Evolutionary conservation across 2,888 invertebrate species (phyloP), one percentile per base, ranked within the genome.

Genomic region (Phengaris arion): DNA sequence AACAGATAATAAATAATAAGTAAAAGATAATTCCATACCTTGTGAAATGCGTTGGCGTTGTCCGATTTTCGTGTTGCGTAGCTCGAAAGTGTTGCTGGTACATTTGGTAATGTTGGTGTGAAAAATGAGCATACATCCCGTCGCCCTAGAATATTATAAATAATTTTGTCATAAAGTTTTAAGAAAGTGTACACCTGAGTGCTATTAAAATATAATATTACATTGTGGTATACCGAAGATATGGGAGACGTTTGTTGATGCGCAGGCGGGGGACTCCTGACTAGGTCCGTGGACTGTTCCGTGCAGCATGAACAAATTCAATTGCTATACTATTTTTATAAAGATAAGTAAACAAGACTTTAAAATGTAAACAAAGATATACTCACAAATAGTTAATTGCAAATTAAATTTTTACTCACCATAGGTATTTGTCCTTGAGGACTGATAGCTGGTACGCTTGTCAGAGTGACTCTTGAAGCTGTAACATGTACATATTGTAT

Each of bases 231-330:
- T 95, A 96, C 96, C 96, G 95, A 94, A 86, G 95, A 95, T 86
- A 96, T 94, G 82, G 96, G 96, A 85, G 96, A 95, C 86, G 94
- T 94, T 89, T 96, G 97, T 94, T 97, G 97, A 91, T 97, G 97
- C 82, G 97, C 97, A 86, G 97, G 97, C 85, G 97, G 97, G 85
- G 97, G 97, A 89, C 96, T 96, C 94, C 96, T 95, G 83, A 89
- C 91, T 87, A 95, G 90, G 83, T 95, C 95, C 80, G 94, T 94
- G 79, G 94, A 95, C 96, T 96, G 95, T 89, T 92, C 94, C 90
- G 81, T 87, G 84, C 84, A 85, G 92, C 92, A 87, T 90, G 85
- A 86, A 90, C 86, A 90, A 59, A 72, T 48, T 59, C 57, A 69
- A 64, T 35, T 59, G 51, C 48, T 69, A 54, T 68, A 35, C 48